phyloP scores from a whole-genome alignment of 2,113 vertebrate genomes.

The Dolichallabes microphthalmus region DNA sequence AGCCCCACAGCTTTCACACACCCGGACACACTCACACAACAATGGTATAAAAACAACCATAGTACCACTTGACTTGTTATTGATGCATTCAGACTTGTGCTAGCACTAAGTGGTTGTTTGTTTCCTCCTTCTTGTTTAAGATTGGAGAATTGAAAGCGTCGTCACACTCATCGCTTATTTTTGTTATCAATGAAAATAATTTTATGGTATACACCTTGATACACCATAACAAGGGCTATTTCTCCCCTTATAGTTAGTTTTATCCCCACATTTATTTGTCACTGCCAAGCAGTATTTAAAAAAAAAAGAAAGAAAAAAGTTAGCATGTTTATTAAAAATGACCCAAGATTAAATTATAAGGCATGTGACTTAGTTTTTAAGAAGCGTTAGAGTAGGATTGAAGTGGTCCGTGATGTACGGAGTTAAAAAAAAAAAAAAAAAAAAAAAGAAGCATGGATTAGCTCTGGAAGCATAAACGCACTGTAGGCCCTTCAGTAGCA shows the following conservation, averaged over 20 bases:
- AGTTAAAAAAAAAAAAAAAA: background rate
- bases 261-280: background rate
- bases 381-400: background rate
- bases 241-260: conserved; percentile 4
- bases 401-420: background rate
- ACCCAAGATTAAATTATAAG: background rate
- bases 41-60: background rate
- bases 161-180: background rate
- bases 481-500: background rate
- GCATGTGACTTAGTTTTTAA: conserved; percentile 6
- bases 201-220: background rate
- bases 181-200: background rate
- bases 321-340: too few relatives aligned
- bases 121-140: background rate
- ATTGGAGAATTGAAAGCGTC: background rate
- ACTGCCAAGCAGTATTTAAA: background rate
- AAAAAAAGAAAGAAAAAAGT: background rate
- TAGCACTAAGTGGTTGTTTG: conserved; percentile 7
- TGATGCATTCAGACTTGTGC: conserved; percentile 14
- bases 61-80: conserved; percentile 12
- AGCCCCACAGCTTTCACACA: background rate
- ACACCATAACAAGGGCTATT: conserved; percentile 38
- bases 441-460: conserved; percentile 1
- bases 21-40: background rate
- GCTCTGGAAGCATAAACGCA: background rate